phyloP scores from a whole-genome alignment of 1,140 invertebrate species.

The Mizuhopecten yessoensis region DNA sequence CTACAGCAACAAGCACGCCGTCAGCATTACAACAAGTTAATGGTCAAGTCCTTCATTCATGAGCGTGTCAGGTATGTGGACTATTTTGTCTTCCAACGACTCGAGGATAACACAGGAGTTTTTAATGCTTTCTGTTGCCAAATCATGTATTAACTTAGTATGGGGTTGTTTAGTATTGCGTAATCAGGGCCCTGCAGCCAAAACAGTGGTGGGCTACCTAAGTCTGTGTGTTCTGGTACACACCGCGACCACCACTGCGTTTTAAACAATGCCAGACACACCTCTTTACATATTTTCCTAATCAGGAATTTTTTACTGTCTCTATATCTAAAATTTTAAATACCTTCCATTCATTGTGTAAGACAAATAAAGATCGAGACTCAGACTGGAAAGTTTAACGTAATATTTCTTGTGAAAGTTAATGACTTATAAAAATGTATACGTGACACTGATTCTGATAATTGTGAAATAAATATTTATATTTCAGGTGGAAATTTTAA shows the following conservation, averaged over 20 bases:
- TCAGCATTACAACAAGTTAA: background rate
- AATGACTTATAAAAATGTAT: too few species aligned
- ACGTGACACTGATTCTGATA: too few species aligned
- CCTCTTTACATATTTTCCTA: background rate
- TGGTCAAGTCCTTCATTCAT: background rate
- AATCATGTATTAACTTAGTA: background rate
- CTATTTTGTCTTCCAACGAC: constrained; percentile 31
- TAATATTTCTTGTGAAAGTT: too few species aligned
- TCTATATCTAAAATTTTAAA: too few species aligned
- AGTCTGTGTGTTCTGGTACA: background rate
- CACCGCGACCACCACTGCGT: background rate
- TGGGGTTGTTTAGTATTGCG: constrained; percentile 26
- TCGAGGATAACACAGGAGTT: background rate
- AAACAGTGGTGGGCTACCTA: background rate
- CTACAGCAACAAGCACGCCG: background rate
- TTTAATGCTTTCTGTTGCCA: background rate
- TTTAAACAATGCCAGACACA: background rate
- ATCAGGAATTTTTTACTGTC: background rate
- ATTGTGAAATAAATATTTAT: too few species aligned
- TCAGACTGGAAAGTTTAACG: too few species aligned
- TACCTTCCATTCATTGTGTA: too few species aligned
- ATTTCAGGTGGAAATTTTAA: too few species aligned
- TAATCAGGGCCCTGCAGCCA: background rate
- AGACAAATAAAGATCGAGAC: too few species aligned
- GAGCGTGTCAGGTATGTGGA: constrained; percentile 20